A percentile compares a stretch with the other conserved stretches of the same genome.
Evolutionary conservation across 2,888 invertebrate species (phyloP).

Genomic region (Labia minor): DNA sequence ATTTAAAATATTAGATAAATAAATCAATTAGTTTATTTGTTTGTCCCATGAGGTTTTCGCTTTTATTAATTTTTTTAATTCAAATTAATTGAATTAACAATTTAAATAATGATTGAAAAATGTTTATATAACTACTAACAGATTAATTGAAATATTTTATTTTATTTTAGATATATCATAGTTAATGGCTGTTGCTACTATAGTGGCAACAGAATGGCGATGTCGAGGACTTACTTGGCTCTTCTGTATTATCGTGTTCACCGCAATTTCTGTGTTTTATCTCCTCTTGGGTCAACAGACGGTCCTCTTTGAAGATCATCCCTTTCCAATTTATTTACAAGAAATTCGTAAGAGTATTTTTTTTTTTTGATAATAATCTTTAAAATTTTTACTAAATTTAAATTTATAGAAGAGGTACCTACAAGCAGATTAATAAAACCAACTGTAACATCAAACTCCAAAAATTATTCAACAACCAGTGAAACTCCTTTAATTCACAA

Average conservation of each 20-base stretch:
- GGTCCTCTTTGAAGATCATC: not conserved
- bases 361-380: too few relatives aligned
- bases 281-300: not conserved
- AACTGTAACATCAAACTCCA: not conserved
- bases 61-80: too few relatives aligned
- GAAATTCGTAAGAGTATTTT: too few relatives aligned
- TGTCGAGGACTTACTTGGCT: not conserved
- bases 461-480: not conserved
- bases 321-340: not conserved
- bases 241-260: not conserved
- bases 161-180: not conserved
- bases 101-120: too few relatives aligned
- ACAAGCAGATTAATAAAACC: not conserved
- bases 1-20: too few relatives aligned
- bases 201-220: slow-evolving; percentile 6
- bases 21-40: too few relatives aligned
- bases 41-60: too few relatives aligned
- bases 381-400: not conserved
- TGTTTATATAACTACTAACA: not conserved
- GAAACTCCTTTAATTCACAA: not conserved
- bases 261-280: not conserved
- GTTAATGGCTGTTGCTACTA: not conserved
- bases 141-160: not conserved
- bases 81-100: too few relatives aligned
- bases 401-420: not conserved